Conservation (phyloP, 2,888 invertebrate species). For the Sepioteuthis lessoniana region DNA sequence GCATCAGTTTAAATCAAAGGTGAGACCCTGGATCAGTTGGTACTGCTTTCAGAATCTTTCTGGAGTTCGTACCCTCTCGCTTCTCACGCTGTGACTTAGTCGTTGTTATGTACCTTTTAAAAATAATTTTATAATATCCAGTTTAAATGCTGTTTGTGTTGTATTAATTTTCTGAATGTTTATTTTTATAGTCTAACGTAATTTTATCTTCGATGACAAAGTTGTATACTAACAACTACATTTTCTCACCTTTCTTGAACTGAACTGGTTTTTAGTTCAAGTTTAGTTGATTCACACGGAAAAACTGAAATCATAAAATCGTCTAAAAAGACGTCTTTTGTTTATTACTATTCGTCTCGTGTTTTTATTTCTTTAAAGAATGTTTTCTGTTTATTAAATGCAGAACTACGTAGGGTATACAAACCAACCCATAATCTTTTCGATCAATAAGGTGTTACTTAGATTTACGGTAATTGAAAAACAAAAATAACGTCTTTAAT, state of each 20-base stretch:
- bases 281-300: background rate
- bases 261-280: background rate
- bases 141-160: background rate
- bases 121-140: background rate
- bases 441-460: too few relatives aligned
- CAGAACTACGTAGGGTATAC: too few relatives aligned
- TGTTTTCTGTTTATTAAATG: too few relatives aligned
- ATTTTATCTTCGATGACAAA: background rate
- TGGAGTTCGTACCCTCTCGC: background rate
- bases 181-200: background rate
- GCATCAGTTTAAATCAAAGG: slow-evolving; percentile 44
- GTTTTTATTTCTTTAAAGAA: too few relatives aligned
- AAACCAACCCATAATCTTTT: too few relatives aligned
- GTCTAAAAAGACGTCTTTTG: too few relatives aligned
- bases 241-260: background rate
- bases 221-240: background rate
- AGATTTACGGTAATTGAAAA: too few relatives aligned
- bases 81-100: slow-evolving; percentile 13
- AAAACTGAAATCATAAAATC: too few relatives aligned
- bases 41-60: background rate
- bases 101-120: background rate
- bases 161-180: background rate
- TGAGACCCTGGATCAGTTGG: background rate
- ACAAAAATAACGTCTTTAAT: too few relatives aligned
- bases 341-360: too few relatives aligned